Percentiles rank a stretch among this genome's conserved stretches.
Evolutionary conservation across 2,797 vertebrate genomes (phyloP).

Genomic region (Salmo trutta): DNA sequence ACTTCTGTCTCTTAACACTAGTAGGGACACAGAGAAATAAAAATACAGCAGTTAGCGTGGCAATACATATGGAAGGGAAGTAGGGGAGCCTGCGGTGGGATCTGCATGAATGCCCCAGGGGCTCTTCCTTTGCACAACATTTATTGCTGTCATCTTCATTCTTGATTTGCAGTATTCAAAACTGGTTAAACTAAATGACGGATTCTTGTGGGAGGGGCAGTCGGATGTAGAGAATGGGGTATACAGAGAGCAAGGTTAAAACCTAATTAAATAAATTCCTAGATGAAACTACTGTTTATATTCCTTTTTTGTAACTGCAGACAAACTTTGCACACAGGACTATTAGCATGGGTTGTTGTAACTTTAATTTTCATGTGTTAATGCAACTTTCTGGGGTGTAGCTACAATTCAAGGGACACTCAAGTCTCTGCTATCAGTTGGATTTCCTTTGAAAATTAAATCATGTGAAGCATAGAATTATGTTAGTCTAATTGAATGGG

Average conservation of each 20-base stretch:
- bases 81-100: background rate
- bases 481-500: constrained; percentile 18
- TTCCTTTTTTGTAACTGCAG: background rate
- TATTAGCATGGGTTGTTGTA: too few relatives aligned
- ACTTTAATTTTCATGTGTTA: background rate
- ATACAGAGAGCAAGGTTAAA: background rate
- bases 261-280: background rate
- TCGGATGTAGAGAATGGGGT: background rate
- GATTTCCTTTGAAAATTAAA: constrained; percentile 28
- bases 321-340: background rate
- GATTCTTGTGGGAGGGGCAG: background rate
- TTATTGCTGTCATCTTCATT: background rate
- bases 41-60: constrained; percentile 7
- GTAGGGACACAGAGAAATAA: constrained; percentile 8
- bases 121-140: background rate
- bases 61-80: background rate
- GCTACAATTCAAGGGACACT: background rate
- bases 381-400: background rate
- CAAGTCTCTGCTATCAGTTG: too few relatives aligned
- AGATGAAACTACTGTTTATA: background rate
- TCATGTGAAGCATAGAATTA: constrained; percentile 28
- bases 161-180: constrained; percentile 31
- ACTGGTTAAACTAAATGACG: constrained; percentile 8
- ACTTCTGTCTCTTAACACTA: constrained; percentile 1
- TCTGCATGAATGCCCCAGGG: background rate